Base-by-base conservation (phyloP, 2,797 vertebrate genomes). In the Myotis planiceps region DNA sequence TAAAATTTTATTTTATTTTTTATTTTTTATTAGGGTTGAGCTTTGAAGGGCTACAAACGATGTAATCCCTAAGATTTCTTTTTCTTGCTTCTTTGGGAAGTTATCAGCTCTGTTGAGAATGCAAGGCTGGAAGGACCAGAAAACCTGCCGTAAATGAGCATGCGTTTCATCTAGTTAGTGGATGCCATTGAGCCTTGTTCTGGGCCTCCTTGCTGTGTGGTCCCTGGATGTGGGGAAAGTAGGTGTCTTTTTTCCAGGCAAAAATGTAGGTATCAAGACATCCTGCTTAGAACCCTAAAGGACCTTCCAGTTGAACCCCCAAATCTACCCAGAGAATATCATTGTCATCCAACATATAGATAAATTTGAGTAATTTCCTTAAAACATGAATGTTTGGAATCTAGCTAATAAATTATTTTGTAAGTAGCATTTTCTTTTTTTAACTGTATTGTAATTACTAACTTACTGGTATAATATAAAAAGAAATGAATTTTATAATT, bases 401-500 rank as follows among this genome's bases (percentile, higher is more conserved):
- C n/a, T n/a, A 93, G 51, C 47, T 65, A 58, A 45, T 83, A 76
- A 95, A 89, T 83, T 60, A 39, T 66, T 96, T 95, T 97, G 29
- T 79, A 87, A 92, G 25, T 72, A 71, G 7, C 71, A 16, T 6
- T 49, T 58, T 88, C 16, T 47, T 87, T 66, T 75, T 2, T 9
- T 51, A 13, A 29, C 14, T 92, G 13, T 87, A 53, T 71, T 96
- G 34, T 63, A 86, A 81, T 92, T 95, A 74, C 55, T 89, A 25
- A 63, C n/a, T 49, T 74, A 65, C 2, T 88, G 21, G 7, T 39
- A 45, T 84, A 88, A 32, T 55, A 49, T n/a, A 37, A 87, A 42
- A 92, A 89, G 76, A 95, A 92, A 92, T 39, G 12, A 80, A 72
- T 87, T 84, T 94, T 86, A 53, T 49, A 82, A 82, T 90, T 96